Base-by-base conservation (phyloP, 2,113 vertebrate species). In the Phyllostomus hastatus region DNA sequence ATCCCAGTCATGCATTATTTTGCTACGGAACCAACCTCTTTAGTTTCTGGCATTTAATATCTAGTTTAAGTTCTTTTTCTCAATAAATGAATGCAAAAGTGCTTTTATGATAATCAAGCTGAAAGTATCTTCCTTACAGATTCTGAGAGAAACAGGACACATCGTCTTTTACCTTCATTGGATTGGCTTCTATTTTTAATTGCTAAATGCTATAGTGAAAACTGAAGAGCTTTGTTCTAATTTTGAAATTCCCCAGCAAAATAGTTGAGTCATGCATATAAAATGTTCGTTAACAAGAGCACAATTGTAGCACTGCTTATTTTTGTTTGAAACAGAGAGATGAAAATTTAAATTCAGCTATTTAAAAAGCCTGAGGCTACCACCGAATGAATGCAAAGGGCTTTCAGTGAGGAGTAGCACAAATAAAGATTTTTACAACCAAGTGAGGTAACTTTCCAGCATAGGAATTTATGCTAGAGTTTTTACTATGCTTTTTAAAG, bases 301-400 rank as follows among this genome's bases (percentile, higher is more conserved):
- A 12, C 48, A 59, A 28, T 94, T 97, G 85, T 94, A 90, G 90
- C 64, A 12, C 79, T 96, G 90, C 59, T 87, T 96, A 76, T 89
- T 97, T 96, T 95, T 91, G 85, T 95, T 97, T 97, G 91, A 95
- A 92, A 96, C 80, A 90, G 91, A 97, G 95, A 95, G 96, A 83
- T 93, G 91, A 97, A 95, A 96, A 80, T 89, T 95, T 91, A 70
- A 97, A 93, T 96, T 81, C 91, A 93, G 91, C 87, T 93, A 43
- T 95, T 93, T 69, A 41, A 81, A 91, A 93, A 64, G 79, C 95
- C 76, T 0, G 31, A 80, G 70, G 95, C 67, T 92, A 67, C 83
- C 57, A 48, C 35, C 43, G 22, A 76, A 72, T 54, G 20, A 80
- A 81, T 93, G 19, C 92, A 93, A 73, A 96, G 94, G n/a, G 61